Conservation (phyloP, 2,113 vertebrate species). For the Malurus melanocephalus region DNA sequence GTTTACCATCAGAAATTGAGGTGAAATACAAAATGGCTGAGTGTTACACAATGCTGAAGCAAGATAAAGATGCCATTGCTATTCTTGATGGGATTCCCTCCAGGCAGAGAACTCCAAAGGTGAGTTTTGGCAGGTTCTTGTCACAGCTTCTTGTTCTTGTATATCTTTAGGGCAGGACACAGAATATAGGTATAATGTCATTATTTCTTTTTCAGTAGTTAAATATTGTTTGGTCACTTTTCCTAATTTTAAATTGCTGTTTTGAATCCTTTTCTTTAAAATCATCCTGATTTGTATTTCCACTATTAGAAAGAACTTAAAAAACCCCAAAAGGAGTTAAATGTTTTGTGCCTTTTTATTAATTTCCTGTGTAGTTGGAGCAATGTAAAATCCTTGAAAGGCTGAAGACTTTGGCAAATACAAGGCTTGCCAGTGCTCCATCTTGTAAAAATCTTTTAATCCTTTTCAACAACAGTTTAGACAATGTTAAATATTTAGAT, state of each 20-base stretch:
- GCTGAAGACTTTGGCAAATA: not conserved
- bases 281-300: not conserved
- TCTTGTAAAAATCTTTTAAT: not conserved
- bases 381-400: not conserved
- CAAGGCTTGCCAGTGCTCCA: not conserved
- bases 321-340: not conserved
- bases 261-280: not conserved
- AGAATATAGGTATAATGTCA: not conserved
- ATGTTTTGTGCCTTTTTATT: not conserved
- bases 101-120: constrained; percentile 95
- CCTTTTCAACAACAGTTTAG: constrained; percentile 4
- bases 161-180: fast-evolving
- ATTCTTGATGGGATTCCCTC: constrained; percentile 96
- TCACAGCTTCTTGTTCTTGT: not conserved
- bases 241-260: not conserved
- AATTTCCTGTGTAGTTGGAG: not conserved
- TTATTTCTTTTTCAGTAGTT: not conserved
- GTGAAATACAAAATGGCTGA: constrained; percentile 98
- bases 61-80: constrained; percentile 97
- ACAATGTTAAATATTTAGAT: constrained; percentile 12
- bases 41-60: constrained; percentile 94
- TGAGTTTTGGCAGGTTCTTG: constrained; percentile 33
- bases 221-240: not conserved
- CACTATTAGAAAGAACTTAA: not conserved
- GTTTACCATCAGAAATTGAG: constrained; percentile 95